These are phyloP conservation scores for Meloidogyne hapla DNA, from an alignment of 1,140 invertebrate genomes.

Conservation along the genomic window DNA sequence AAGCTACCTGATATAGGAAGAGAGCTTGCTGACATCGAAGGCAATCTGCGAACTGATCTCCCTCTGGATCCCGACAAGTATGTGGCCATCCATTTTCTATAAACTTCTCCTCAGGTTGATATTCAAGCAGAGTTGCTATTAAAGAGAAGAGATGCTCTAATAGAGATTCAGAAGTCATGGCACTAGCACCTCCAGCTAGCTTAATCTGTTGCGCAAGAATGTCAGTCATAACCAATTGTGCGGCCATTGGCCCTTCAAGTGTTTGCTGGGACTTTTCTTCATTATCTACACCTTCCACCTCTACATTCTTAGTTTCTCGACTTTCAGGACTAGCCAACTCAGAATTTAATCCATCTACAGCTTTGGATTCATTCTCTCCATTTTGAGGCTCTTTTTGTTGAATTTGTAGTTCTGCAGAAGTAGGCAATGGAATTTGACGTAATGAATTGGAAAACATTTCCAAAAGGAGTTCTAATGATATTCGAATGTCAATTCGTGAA, in stretches of 20 bases:
- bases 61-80: conserved; percentile 69
- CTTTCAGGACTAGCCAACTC: not conserved
- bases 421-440: conserved; percentile 50
- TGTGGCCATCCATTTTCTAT: conserved; percentile 76
- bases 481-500: conserved; percentile 82
- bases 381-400: not conserved
- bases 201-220: conserved; percentile 92
- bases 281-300: conserved; percentile 4
- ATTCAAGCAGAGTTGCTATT: conserved; percentile 64
- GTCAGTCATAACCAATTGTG: conserved; percentile 93
- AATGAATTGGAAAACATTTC: conserved; percentile 72
- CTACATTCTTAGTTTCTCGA: not conserved
- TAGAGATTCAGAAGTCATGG: conserved; percentile 69
- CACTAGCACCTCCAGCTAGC: conserved; percentile 80
- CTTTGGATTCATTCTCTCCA: not conserved
- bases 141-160: conserved; percentile 49
- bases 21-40: conserved; percentile 85
- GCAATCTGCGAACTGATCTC: conserved; percentile 72
- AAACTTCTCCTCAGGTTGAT: conserved; percentile 78
- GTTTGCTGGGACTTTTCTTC: not conserved
- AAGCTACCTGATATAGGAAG: conserved; percentile 82
- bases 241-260: conserved; percentile 68
- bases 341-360: conserved; percentile 10
- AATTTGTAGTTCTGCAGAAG: conserved; percentile 67
- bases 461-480: conserved; percentile 80